Percentiles rank a stretch among this genome's conserved stretches.
Evolutionary conservation across 2,113 vertebrate genomes (phyloP).

Genomic region (Cinclus mexicanus): DNA sequence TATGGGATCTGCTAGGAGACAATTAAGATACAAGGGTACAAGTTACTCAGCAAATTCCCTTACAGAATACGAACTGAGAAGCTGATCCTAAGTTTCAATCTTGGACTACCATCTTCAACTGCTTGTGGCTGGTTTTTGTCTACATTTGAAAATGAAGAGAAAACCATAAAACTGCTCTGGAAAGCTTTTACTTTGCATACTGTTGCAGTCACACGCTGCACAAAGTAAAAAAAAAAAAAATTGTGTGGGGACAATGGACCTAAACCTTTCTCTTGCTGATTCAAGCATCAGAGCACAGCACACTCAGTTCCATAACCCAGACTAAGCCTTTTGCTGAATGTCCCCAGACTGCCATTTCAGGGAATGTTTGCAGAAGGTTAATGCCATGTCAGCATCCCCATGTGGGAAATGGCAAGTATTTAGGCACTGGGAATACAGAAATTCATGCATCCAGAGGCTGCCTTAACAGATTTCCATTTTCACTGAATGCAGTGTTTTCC

Average conservation of each 20-base stretch:
- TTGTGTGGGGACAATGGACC: neutral
- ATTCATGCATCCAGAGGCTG: neutral
- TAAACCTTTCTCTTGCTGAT: conserved; percentile 37
- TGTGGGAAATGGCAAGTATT: neutral
- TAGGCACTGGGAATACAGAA: neutral
- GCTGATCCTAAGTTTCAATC: neutral
- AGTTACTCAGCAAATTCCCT: neutral
- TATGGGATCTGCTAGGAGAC: neutral
- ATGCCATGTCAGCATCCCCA: neutral
- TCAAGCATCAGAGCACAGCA: neutral
- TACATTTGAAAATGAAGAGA: neutral
- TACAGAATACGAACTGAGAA: neutral
- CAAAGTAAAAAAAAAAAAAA: neutral
- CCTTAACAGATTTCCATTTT: neutral
- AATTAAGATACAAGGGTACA: neutral
- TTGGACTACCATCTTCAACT: neutral
- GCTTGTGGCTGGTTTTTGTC: neutral
- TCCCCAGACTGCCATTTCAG: conserved; percentile 21
- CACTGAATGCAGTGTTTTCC: neutral
- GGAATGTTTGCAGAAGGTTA: neutral
- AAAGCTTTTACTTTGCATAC: neutral
- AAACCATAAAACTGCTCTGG: neutral
- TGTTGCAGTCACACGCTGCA: neutral
- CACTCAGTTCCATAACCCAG: neutral
- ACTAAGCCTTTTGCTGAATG: conserved; percentile 2